Conservation (phyloP, 1,140 invertebrate genomes). For the Trachelipus rathkii region DNA sequence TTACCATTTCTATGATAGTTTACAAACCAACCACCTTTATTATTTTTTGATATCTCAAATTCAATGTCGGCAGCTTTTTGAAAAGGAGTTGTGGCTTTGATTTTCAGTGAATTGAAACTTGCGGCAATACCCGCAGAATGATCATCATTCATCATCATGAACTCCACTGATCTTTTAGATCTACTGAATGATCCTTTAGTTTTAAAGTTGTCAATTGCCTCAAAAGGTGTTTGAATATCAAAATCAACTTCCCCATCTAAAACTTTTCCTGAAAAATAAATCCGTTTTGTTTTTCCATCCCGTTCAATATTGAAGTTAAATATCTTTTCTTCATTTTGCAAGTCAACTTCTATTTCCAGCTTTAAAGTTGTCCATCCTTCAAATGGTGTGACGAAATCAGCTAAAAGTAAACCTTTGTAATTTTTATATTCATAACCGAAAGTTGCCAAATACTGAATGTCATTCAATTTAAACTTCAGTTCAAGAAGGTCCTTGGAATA, state of each 20-base stretch:
- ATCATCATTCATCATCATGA: conserved; percentile 40
- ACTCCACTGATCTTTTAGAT: conserved; percentile 34
- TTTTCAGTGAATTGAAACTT: conserved; percentile 32
- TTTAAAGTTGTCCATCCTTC: conserved; percentile 27
- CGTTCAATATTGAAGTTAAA: conserved; percentile 28
- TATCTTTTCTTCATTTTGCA: conserved; percentile 29
- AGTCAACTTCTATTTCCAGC: conserved; percentile 28
- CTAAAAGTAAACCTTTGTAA: conserved; percentile 16
- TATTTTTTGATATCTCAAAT: conserved; percentile 26
- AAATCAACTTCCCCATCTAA: conserved; percentile 33
- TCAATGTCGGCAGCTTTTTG: conserved; percentile 23
- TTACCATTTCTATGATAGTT: conserved; percentile 34
- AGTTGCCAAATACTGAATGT: conserved; percentile 8
- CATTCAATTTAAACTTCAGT: not conserved
- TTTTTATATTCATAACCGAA: conserved; percentile 27
- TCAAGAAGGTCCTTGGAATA: conserved; percentile 19
- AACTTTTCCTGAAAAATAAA: conserved; percentile 35
- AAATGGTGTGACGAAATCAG: conserved; percentile 30
- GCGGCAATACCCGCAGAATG: conserved; percentile 28
- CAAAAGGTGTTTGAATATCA: conserved; percentile 31
- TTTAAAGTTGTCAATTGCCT: conserved; percentile 28
- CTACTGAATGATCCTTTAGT: conserved; percentile 28
- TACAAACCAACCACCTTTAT: conserved; percentile 21
- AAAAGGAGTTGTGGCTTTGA: conserved; percentile 35
- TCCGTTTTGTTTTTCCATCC: conserved; percentile 29